A percentile compares a stretch with the other conserved stretches of the same genome.
Conservation (phyloP, 2,888 invertebrate species). For the Sesia apiformis region DNA sequence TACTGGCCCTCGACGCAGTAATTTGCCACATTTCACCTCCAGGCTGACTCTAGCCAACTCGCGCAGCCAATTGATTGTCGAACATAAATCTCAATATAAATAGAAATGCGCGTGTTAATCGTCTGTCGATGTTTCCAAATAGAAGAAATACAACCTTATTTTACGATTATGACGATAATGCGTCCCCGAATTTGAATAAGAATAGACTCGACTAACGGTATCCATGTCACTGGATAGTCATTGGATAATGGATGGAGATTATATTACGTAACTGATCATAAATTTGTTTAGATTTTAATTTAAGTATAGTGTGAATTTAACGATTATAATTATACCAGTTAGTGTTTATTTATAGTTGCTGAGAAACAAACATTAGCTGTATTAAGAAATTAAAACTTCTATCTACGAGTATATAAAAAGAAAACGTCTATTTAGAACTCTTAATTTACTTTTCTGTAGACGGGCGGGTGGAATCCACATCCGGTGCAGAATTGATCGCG, state of each 20-base stretch:
- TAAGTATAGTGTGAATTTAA: no score
- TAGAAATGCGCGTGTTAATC: neutral
- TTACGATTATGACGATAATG: neutral
- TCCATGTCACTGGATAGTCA: neutral
- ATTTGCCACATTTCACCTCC: constrained; percentile 22
- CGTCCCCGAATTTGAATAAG: constrained; percentile 1
- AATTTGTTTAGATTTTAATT: no score
- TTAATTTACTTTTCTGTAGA: no score
- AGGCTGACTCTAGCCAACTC: neutral
- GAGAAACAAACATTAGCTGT: no score
- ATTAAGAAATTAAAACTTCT: no score
- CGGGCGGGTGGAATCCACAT: no score
- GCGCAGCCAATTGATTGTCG: constrained; percentile 4
- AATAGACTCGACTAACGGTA: neutral
- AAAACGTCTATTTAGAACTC: no score
- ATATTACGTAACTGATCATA: no score
- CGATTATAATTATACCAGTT: no score
- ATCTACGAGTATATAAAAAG: no score
- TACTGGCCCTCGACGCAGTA: constrained; percentile 16
- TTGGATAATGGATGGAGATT: neutral
- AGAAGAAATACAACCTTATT: neutral
- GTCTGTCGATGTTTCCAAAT: neutral
- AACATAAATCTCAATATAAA: constrained; percentile 2
- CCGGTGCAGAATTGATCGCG: no score
- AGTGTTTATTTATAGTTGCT: no score